Conservation (phyloP, 2,113 vertebrate genomes). For the Bambusicola thoracicus region DNA sequence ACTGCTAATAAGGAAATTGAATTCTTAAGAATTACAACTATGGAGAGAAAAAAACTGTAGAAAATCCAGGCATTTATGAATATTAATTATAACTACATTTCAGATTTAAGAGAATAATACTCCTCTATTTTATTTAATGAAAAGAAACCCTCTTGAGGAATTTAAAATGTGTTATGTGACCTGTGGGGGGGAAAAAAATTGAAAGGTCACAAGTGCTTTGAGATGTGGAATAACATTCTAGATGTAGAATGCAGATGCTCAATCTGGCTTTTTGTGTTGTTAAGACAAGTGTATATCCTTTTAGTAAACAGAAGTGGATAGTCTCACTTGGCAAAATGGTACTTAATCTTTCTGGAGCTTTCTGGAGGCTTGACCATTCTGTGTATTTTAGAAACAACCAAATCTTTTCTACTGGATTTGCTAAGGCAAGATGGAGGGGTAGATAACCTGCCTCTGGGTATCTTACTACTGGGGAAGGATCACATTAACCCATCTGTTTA, state of each 20-base stretch:
- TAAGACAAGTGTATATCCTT: neutral
- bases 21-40: neutral
- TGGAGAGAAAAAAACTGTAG: neutral
- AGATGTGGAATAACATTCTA: neutral
- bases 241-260: neutral
- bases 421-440: neutral
- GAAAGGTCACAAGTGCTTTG: neutral
- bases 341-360: neutral
- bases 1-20: neutral
- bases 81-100: neutral
- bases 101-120: neutral
- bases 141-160: neutral
- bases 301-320: neutral
- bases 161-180: neutral
- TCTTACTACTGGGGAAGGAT: neutral
- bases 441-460: neutral
- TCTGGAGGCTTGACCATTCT: neutral
- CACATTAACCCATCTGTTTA: neutral
- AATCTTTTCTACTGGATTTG: neutral
- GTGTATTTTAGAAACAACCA: neutral
- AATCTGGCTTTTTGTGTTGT: neutral
- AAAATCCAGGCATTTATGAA: neutral
- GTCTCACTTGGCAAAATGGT: neutral
- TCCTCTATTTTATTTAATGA: neutral
- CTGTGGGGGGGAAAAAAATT: conserved; percentile 5